Base-by-base conservation (phyloP, 2,888 invertebrate genomes). In the Drosophila cracens region DNA sequence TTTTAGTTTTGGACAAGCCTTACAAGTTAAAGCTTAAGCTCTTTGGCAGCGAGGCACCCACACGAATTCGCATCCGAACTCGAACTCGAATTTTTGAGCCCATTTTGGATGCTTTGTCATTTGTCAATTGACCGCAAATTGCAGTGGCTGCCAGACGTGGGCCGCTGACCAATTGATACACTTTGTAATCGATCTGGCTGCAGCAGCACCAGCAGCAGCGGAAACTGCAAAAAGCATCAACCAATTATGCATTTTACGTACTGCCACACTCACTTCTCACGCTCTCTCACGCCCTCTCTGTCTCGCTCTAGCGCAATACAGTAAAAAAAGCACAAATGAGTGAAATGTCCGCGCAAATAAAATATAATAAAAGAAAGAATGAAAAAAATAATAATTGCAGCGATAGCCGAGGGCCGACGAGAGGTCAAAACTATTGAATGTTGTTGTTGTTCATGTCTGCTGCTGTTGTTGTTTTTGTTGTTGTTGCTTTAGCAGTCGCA, bases 91-190 rank as follows among this genome's bases (percentile, higher is more conserved):
- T 38, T 54, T 25, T 38, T n/a, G 54, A 33, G 40, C 53, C 64
- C 33, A 70, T 53, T 46, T 62, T 68, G 48, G 63, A 54, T 63
- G 70, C 60, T 52, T 49, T 69, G 72, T 78, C 78, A 68, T 52
- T 53, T 72, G 72, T 78, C 79, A 68, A 79, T 72, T 77, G 77
- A 79, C 77, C 79, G 63, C 54, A 60, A 53, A 53, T 48, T 31
- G 38, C 66, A 54, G 62, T 51, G 36, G 58, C 70, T 16, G 38
- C 16, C 16, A 43, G 53, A 57, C 71, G 79, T 81, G 76, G 81
- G 78, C 54, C 52, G 79, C 57, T 54, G 81, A 65, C 70, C 88
- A 88, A 85, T 85, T 85, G 88, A 83, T 85, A 85, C 75, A 88
- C 73, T 78, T 85, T 82, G 85, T 83, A 73, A 79, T 79, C 73